These are phyloP conservation scores for Drosophila parthenogenetica DNA, from an alignment of 2,888 invertebrate genomes.

Conservation along the genomic window DNA sequence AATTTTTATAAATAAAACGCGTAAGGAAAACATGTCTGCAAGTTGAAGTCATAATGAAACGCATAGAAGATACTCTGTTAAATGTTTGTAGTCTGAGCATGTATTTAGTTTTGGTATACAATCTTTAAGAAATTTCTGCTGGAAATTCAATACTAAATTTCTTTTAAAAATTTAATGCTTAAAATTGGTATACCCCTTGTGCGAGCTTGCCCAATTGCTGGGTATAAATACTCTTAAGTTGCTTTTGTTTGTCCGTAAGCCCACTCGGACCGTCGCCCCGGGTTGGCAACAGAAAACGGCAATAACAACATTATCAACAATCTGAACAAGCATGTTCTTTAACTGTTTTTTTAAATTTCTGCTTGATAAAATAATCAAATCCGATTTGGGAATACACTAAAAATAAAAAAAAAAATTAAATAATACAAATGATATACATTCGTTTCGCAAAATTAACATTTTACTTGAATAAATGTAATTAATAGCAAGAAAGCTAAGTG, in stretches of 20 bases:
- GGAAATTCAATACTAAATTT: no score
- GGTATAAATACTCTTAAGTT: constrained; percentile 12
- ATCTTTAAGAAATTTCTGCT: no score
- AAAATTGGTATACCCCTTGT: background rate
- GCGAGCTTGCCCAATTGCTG: background rate
- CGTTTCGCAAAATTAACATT: background rate
- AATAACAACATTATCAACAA: constrained; percentile 24
- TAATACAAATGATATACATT: background rate
- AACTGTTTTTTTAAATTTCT: constrained; percentile 12
- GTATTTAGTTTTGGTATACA: no score
- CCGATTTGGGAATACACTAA: constrained; percentile 4
- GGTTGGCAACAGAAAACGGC: constrained; percentile 9
- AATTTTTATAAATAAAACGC: constrained; percentile 8
- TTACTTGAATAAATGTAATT: background rate
- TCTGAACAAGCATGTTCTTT: constrained; percentile 6
- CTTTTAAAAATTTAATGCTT: no score
- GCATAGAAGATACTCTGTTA: background rate
- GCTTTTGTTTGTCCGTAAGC: background rate
- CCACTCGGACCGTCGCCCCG: constrained; percentile 5
- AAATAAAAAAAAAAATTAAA: background rate
- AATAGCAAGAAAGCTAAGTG: background rate
- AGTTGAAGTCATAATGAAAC: background rate
- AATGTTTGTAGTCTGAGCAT: background rate
- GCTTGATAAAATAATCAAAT: background rate
- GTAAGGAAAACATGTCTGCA: background rate